Evolutionary conservation across 2,113 vertebrate species (phyloP), one percentile per base, ranked within the genome.

Genomic region (Dromaius novaehollandiae): DNA sequence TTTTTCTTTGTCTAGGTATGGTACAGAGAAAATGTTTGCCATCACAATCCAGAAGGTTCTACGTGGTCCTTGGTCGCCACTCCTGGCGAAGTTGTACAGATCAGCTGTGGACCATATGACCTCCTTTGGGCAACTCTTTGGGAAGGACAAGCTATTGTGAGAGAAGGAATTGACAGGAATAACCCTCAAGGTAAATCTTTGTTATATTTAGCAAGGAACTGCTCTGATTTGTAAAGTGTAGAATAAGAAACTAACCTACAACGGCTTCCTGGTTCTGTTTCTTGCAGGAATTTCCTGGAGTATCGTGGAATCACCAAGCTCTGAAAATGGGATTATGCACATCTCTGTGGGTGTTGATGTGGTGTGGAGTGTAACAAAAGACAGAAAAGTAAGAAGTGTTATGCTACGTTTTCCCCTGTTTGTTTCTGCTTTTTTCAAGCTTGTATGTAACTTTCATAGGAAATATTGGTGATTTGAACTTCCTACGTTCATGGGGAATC

Each of bases 301-400:
- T 3, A n/a, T 94, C 7, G 99, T 99, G 96, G 99, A 99, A 66
- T 98, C 99, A 73, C 99, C 99, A 11, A 98, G 97, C 69, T 83
- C 99, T 18, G 99, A 99, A 65, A 98, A 99, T 2, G 99, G 99
- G 46, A 98, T 98, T 77, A 98, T 98, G 94, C 99, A 99, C 0
- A 96, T 99, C 32, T 98, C 99, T 0, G 99, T 98, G 77, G 99
- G 99, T 19, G 95, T 98, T 24, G 98, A 98, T 28, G 99, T 99
- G 24, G 99, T 99, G 75, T 99, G 99, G 99, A 99, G 99, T 25
- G 92, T 99, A 78, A 99, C 99, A 34, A 99, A 99, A 87, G 99
- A 99, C 42, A 98, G 98, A 91, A 99, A 99, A 96, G 99, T 99
- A 98, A 99, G 98, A 89, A 18, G 4, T 51, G 64, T 63, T 26